Evolutionary conservation across 2,113 vertebrate species (phyloP).

Genomic region (rat (Rattus norvegicus)): GRCr8 NC_086039.1:13849001-13849500

Average conservation of each 20-base stretch:
- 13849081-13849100: too few relatives aligned
- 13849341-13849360: neutral
- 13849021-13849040: neutral
- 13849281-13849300: neutral
- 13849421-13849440: slow-evolving; percentile 12
- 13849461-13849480: neutral
- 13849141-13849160: neutral
- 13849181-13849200: neutral
- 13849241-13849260: neutral
- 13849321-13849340: slow-evolving; percentile 21
- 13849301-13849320: slow-evolving; percentile 2
- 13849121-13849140: neutral
- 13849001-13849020: too few relatives aligned
- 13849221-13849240: neutral
- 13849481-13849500: neutral
- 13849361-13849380: slow-evolving; percentile 32
- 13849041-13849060: neutral
- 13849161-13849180: neutral
- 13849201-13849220: slow-evolving; percentile 27
- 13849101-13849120: neutral
- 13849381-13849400: neutral
- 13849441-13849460: neutral
- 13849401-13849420: slow-evolving; percentile 11
- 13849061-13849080: neutral
- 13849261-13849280: neutral